A percentile compares a stretch with the other conserved stretches of the same genome.
Conservation (phyloP, 2,113 vertebrate species). For the Motacilla tschutschensis region DNA sequence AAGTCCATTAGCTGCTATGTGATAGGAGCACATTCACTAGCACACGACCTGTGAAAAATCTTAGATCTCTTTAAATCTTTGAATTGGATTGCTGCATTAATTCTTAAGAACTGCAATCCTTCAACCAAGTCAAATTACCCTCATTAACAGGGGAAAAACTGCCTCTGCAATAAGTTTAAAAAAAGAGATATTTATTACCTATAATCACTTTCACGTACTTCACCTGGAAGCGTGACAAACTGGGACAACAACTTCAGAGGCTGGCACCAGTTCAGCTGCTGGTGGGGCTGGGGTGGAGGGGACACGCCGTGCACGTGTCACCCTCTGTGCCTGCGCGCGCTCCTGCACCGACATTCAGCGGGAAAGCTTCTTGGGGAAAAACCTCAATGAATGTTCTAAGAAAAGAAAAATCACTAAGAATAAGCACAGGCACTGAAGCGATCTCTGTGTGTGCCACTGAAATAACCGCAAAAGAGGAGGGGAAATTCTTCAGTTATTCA, state of each 20-base stretch:
- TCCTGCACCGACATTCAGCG: not conserved
- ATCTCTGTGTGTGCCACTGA: constrained; percentile 56
- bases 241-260: constrained; percentile 31
- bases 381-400: constrained; percentile 42
- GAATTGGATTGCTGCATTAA: constrained; percentile 98
- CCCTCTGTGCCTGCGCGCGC: not conserved
- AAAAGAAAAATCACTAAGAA: constrained; percentile 52
- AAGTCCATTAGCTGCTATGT: constrained; percentile 99
- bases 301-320: not conserved
- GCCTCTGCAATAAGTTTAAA: constrained; percentile 96
- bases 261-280: constrained; percentile 29
- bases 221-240: constrained; percentile 68
- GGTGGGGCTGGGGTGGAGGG: not conserved
- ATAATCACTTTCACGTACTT: constrained; percentile 87
- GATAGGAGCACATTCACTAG: constrained; percentile 93
- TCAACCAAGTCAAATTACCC: constrained; percentile 99
- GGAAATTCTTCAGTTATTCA: constrained; percentile 61
- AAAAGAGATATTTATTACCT: constrained; percentile 92
- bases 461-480: constrained; percentile 62
- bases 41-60: constrained; percentile 99
- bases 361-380: constrained; percentile 8
- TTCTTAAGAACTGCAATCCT: constrained; percentile 98
- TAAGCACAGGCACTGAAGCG: constrained; percentile 47
- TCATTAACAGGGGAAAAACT: constrained; percentile 98
- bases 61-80: constrained; percentile 97